Percentiles rank a stretch among this genome's conserved stretches.
These are phyloP conservation scores for Phorcus lineatus DNA, from an alignment of 2,888 invertebrate genomes.

Conservation along the genomic window DNA sequence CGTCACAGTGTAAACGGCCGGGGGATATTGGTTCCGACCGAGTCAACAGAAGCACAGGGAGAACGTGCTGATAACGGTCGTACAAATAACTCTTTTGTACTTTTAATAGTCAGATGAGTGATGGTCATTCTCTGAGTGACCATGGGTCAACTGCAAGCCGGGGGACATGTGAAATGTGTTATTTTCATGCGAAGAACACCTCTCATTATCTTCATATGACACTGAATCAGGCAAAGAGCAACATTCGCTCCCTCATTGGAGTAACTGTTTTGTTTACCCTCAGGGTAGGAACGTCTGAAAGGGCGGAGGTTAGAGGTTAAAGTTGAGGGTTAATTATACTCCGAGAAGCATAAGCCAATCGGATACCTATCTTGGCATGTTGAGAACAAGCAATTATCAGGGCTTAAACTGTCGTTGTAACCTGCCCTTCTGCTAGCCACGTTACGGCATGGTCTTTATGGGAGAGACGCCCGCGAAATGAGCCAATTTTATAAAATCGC, in stretches of 20 bases:
- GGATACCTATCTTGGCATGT: constrained; percentile 20
- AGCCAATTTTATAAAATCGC: constrained; percentile 14
- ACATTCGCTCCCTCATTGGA: not conserved
- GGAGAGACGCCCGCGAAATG: constrained; percentile 9
- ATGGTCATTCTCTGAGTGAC: constrained; percentile 8
- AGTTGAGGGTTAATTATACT: constrained; percentile 11
- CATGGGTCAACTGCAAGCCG: constrained; percentile 8
- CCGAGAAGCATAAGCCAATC: not conserved
- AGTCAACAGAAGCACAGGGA: not conserved
- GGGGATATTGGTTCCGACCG: constrained; percentile 3
- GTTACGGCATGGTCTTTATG: not conserved
- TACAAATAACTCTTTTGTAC: constrained; percentile 13
- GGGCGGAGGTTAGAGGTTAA: not conserved
- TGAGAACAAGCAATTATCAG: constrained; percentile 3
- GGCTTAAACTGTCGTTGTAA: constrained; percentile 8
- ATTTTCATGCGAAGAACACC: constrained; percentile 3
- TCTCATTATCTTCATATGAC: not conserved
- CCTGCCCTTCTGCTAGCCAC: not conserved
- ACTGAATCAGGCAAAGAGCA: not conserved
- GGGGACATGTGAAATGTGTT: constrained; percentile 21
- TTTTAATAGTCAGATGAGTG: constrained; percentile 16
- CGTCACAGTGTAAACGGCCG: not conserved
- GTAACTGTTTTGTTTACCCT: constrained; percentile 16
- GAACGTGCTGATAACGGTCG: not conserved
- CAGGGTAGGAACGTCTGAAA: not conserved